A percentile compares a stretch with the other conserved stretches of the same genome.
Evolutionary conservation across 2,888 invertebrate genomes (phyloP).

Genomic region (Hymenopus coronatus): DNA sequence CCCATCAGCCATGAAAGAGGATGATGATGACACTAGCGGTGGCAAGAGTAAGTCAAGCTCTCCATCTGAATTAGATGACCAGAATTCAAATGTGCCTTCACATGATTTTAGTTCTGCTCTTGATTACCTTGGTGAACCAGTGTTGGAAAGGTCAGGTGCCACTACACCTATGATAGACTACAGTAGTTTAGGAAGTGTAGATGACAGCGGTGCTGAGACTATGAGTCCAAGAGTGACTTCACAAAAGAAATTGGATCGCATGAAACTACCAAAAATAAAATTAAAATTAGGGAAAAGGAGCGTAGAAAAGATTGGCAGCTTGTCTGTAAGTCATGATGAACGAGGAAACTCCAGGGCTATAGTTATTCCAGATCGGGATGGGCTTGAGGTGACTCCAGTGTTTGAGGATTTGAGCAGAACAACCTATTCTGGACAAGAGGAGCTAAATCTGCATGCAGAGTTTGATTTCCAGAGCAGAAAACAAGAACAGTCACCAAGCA

Average conservation of each 20-base stretch:
- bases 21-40: constrained; percentile 2
- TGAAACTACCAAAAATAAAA: constrained; percentile 5
- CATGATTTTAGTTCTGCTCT: not conserved
- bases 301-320: not conserved
- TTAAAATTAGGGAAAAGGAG: not conserved
- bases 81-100: not conserved
- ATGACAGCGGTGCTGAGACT: not conserved
- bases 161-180: constrained; percentile 28
- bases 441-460: constrained; percentile 71
- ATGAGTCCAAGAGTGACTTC: not conserved
- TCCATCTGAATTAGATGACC: not conserved
- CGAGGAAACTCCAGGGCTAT: not conserved
- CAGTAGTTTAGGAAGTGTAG: constrained; percentile 23
- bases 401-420: constrained; percentile 43
- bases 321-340: not conserved
- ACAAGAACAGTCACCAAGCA: not conserved
- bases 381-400: constrained; percentile 1
- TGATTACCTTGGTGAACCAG: not conserved
- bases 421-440: constrained; percentile 75
- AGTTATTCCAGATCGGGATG: constrained; percentile 4
- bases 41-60: constrained; percentile 13
- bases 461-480: constrained; percentile 58
- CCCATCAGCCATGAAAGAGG: not conserved
- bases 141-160: constrained; percentile 15
- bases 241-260: not conserved